phyloP scores from a whole-genome alignment of 2,888 invertebrate species.

The Hirtodrosophila duncani region DNA sequence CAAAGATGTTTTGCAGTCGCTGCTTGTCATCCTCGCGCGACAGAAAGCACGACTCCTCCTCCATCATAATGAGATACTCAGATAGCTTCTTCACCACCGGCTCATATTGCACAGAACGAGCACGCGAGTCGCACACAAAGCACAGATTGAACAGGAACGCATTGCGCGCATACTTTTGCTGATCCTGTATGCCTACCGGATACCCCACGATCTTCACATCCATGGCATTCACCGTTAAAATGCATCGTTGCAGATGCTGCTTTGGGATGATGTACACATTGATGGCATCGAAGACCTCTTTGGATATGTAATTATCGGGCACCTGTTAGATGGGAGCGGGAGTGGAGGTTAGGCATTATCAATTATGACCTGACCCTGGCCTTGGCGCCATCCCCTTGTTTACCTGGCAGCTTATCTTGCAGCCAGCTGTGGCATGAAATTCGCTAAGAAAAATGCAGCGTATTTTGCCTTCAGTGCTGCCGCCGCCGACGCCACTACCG shows the following conservation, averaged over 20 bases:
- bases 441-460: constrained; percentile 90
- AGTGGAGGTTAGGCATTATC: background rate
- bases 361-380: background rate
- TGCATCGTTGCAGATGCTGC: constrained; percentile 91
- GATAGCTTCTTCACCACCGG: constrained; percentile 95
- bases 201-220: constrained; percentile 95
- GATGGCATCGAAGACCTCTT: constrained; percentile 95
- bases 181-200: constrained; percentile 92
- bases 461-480: constrained; percentile 86
- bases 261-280: constrained; percentile 97
- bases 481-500: too few species aligned
- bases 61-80: constrained; percentile 92
- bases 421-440: constrained; percentile 88
- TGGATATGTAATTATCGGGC: constrained; percentile 93
- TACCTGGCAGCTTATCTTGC: constrained; percentile 91
- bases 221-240: constrained; percentile 89
- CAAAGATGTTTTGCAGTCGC: constrained; percentile 86
- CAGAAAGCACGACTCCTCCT: constrained; percentile 91
- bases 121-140: constrained; percentile 94
- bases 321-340: constrained; percentile 81
- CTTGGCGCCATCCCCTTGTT: too few species aligned
- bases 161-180: constrained; percentile 93
- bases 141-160: constrained; percentile 97
- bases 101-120: constrained; percentile 94
- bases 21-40: constrained; percentile 83